A percentile compares a stretch with the other conserved stretches of the same genome.
Evolutionary conservation across 1,140 invertebrate species (phyloP).

Genomic region (Prorops nasuta): DNA sequence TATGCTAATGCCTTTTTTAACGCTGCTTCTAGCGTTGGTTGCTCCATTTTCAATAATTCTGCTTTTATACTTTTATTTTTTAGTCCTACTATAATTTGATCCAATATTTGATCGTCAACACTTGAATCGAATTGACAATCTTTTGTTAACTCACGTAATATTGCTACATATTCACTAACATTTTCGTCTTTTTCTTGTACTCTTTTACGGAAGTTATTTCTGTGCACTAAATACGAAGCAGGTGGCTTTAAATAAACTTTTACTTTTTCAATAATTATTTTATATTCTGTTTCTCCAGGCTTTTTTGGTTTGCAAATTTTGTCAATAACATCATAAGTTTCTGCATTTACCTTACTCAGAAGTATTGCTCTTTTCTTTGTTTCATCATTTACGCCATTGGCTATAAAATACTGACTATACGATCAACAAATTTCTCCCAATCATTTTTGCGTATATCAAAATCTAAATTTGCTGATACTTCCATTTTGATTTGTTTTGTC

Average conservation of each 20-base stretch:
- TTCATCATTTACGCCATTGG: conserved; percentile 25
- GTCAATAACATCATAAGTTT: conserved; percentile 27
- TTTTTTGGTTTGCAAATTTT: conserved; percentile 27
- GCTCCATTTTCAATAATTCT: conserved; percentile 9
- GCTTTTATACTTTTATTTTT: conserved; percentile 3
- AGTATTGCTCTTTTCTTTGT: conserved; percentile 27
- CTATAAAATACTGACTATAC: conserved; percentile 29
- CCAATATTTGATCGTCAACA: conserved; percentile 7
- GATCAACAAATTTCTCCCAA: conserved; percentile 20
- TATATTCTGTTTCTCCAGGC: conserved; percentile 23
- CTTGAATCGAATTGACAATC: conserved; percentile 13
- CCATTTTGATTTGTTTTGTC: not conserved
- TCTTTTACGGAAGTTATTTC: conserved; percentile 29
- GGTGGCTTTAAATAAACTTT: conserved; percentile 28
- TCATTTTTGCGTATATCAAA: conserved; percentile 8
- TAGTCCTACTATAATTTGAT: conserved; percentile 1
- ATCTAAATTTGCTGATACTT: not conserved
- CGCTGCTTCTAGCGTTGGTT: not conserved
- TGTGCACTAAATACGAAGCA: conserved; percentile 28
- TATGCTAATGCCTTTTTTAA: conserved; percentile 6
- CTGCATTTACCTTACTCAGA: conserved; percentile 28
- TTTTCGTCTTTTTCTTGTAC: conserved; percentile 24
- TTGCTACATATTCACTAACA: conserved; percentile 27
- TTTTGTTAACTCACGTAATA: conserved; percentile 24
- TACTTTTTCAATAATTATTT: conserved; percentile 21